Percentiles rank a stretch among this genome's conserved stretches.
These are phyloP conservation scores for Arrhamphus sclerolepis DNA, from an alignment of 2,797 vertebrate species.

Conservation along the genomic window DNA sequence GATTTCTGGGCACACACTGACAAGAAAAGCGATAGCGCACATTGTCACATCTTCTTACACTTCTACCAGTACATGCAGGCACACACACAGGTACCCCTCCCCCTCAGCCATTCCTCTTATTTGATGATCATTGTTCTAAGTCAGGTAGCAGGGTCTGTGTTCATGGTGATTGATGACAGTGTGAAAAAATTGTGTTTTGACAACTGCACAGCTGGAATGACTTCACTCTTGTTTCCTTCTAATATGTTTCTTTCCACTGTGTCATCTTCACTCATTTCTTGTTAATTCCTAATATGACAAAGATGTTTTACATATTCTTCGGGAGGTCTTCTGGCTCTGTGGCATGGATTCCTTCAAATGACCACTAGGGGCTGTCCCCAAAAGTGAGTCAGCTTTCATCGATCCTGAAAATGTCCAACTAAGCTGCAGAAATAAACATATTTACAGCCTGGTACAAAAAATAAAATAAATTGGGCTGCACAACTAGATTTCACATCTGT, in stretches of 20 bases:
- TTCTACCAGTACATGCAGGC: not conserved
- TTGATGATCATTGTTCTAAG: conserved; percentile 43
- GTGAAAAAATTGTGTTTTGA: conserved; percentile 48
- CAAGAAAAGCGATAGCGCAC: conserved; percentile 4
- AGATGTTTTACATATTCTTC: too few species aligned
- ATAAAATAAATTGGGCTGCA: too few species aligned
- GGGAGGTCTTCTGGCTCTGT: too few species aligned
- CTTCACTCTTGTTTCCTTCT: conserved; percentile 41
- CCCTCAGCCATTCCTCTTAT: conserved; percentile 3
- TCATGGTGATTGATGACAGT: conserved; percentile 61
- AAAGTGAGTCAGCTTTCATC: too few species aligned
- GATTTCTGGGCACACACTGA: conserved; percentile 3
- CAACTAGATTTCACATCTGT: too few species aligned
- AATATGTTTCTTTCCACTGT: conserved; percentile 28
- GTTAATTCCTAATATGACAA: too few species aligned
- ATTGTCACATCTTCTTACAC: conserved; percentile 5
- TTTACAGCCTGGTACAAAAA: too few species aligned
- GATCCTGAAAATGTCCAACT: too few species aligned
- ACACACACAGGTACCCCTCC: not conserved
- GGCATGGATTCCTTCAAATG: too few species aligned
- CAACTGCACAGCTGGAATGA: conserved; percentile 31
- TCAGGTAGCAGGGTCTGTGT: conserved; percentile 40
- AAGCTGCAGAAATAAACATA: too few species aligned
- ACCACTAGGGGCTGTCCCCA: too few species aligned
- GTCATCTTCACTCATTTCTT: too few species aligned